phyloP scores from a whole-genome alignment of 53 echinoderm and acorn worm species.

The Hippasteria phrygiana region DNA sequence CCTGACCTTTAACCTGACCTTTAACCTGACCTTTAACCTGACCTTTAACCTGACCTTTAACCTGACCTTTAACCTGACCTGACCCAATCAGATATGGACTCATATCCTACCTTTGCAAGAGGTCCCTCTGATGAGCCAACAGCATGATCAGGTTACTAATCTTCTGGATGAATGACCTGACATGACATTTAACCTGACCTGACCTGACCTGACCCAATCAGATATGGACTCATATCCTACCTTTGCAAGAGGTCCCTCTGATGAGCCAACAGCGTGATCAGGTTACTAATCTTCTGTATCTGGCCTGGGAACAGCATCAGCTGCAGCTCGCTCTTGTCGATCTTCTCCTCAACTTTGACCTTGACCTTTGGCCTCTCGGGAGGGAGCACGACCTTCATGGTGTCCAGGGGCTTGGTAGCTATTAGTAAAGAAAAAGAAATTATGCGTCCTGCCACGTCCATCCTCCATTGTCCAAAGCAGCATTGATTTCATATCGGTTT shows the following conservation, averaged over 20 bases:
- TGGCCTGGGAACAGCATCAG: slow-evolving; percentile 95
- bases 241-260: slow-evolving; percentile 83
- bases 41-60: background rate
- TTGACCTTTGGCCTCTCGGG: slow-evolving; percentile 94
- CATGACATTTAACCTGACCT: background rate
- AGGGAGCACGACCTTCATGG: slow-evolving; percentile 91
- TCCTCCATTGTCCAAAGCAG: background rate
- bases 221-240: slow-evolving; percentile 43
- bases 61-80: background rate
- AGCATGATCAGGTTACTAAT: slow-evolving; percentile 83
- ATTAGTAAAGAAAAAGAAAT: background rate
- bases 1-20: no score
- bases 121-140: slow-evolving; percentile 81
- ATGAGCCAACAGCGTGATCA: slow-evolving; percentile 89
- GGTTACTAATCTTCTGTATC: slow-evolving; percentile 96
- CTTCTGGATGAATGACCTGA: slow-evolving; percentile 68
- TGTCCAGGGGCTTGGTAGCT: slow-evolving; percentile 72
- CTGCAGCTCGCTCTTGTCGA: slow-evolving; percentile 89
- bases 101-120: slow-evolving; percentile 56
- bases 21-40: background rate
- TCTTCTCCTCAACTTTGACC: slow-evolving; percentile 85
- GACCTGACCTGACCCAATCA: background rate
- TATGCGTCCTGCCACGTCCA: background rate
- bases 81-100: background rate
- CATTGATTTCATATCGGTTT: background rate